Evolutionary conservation across 2,888 invertebrate species (phyloP).

Genomic region (Polia nebulosa): DNA sequence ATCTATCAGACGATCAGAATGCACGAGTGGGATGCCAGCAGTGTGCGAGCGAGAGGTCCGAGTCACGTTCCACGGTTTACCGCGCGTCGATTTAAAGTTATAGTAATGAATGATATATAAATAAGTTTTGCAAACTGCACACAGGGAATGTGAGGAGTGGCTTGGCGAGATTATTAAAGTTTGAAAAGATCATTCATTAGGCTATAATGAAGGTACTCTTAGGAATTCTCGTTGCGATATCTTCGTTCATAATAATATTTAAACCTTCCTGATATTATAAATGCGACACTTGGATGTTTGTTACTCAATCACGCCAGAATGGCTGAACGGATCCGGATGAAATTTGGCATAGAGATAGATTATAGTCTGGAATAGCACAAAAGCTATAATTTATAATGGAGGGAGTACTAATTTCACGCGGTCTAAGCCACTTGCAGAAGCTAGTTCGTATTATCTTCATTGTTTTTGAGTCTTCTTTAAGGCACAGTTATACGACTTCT

Average conservation of each 20-base stretch:
- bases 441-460: no score
- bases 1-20: slow-evolving; percentile 66
- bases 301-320: no score
- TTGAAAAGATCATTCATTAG: neutral
- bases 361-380: no score
- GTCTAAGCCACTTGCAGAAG: no score
- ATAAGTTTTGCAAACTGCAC: slow-evolving; percentile 73
- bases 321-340: no score
- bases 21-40: slow-evolving; percentile 53
- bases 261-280: neutral
- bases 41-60: slow-evolving; percentile 60
- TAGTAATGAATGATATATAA: slow-evolving; percentile 84
- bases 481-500: no score
- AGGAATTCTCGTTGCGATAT: neutral
- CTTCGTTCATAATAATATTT: neutral
- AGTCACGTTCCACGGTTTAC: slow-evolving; percentile 79
- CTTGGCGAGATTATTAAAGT: slow-evolving; percentile 21
- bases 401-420: no score
- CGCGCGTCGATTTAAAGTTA: slow-evolving; percentile 78
- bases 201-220: neutral
- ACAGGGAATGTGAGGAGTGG: slow-evolving; percentile 59
- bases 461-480: no score
- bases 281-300: no score
- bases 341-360: no score
- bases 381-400: no score